phyloP scores from a whole-genome alignment of 2,888 invertebrate genomes.

The Timandra comae region DNA sequence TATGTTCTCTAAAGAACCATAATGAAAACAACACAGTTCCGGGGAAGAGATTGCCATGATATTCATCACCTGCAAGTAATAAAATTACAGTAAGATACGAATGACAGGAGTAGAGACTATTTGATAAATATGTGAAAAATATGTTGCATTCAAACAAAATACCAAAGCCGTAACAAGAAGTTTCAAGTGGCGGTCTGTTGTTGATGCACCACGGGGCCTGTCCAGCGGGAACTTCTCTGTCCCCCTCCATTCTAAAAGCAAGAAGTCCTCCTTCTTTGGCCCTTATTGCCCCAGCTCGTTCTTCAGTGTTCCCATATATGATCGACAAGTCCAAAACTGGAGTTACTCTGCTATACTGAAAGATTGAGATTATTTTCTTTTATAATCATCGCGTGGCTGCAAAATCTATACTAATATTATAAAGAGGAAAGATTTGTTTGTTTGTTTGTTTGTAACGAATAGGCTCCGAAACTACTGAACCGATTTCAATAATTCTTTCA shows the following conservation, averaged over 20 bases:
- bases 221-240: slow-evolving; percentile 28
- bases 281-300: slow-evolving; percentile 19
- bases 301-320: slow-evolving; percentile 27
- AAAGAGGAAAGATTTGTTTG: too few relatives aligned
- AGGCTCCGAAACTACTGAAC: too few relatives aligned
- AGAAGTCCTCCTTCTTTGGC: slow-evolving; percentile 27
- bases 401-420: too few relatives aligned
- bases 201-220: slow-evolving; percentile 18
- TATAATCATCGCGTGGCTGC: too few relatives aligned
- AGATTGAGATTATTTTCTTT: too few relatives aligned
- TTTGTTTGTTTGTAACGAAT: too few relatives aligned
- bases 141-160: slow-evolving; percentile 9
- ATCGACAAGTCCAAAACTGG: slow-evolving; percentile 31
- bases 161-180: slow-evolving; percentile 41
- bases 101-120: slow-evolving; percentile 4
- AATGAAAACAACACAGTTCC: slow-evolving; percentile 24
- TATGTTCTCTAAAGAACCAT: slow-evolving; percentile 78
- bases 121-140: slow-evolving; percentile 4
- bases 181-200: slow-evolving; percentile 32
- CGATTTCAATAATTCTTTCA: too few relatives aligned
- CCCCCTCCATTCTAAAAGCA: slow-evolving; percentile 26
- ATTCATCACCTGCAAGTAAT: slow-evolving; percentile 24
- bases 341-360: slow-evolving; percentile 29
- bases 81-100: too few relatives aligned
- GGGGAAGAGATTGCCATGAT: slow-evolving; percentile 22